Base-by-base conservation (phyloP, 2,797 vertebrate genomes). In the Rhinichthys osculus region DNA sequence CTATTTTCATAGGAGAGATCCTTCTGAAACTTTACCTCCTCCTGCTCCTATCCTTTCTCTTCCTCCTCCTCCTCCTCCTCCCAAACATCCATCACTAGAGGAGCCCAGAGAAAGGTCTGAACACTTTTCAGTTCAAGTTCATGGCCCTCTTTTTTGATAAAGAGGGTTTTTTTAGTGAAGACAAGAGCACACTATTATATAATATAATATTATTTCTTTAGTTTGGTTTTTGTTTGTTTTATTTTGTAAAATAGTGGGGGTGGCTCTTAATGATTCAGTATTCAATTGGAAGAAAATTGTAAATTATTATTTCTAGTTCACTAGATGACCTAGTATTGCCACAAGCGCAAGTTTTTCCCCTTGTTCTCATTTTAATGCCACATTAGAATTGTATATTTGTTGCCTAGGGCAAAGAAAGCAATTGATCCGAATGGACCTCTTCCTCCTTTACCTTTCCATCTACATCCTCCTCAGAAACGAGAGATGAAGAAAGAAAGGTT, bases 71-170 rank as follows among this genome's bases (percentile, higher is more conserved):
- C 54, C 35, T 35, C 35, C 85, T 85, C 91, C 44, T 5, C 52
- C 88, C 17, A 95, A 90, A 73, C 87, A 83, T 30, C 89, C 91
- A 6, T 90, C 92, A 3, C 81, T 92, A 88, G 94, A 95, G 73
- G 87, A 89, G 0, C 92, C 93, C 87, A 95, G 93, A 89, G 94
- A 95, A 90, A 95, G 95, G 95, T 96, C 91, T 93, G 94, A 72
- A 33, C 42, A 19, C 67, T 69, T 27, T 79, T 85, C 57, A 78
- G 80, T 71, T 84, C 7, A 40, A 76, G 21, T 27, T 79, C 1
- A 62, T 70, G 44, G 17, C 1, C 44, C 13, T 78, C 52, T 72
- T 16, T 84, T 52, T 5, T 72, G 72, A 10, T 54, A n/a, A 27
- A 74, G 7, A 11, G n/a, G 6, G 1, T 7, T 59, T 70, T 47